Base-by-base conservation (phyloP, 1,140 invertebrate species). In the Charaxes varanes region DNA sequence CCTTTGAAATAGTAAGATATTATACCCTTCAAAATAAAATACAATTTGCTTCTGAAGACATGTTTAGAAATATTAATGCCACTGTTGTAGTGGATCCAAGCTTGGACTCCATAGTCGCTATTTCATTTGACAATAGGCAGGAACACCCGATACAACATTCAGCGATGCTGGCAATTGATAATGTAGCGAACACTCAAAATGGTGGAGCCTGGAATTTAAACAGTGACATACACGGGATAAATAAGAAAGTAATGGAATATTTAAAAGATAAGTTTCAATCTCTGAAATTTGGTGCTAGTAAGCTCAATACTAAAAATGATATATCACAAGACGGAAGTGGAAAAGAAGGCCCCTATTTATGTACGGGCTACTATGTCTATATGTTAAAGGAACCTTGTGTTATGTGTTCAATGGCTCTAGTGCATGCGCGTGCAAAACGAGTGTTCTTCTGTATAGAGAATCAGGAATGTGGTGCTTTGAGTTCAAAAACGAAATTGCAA, bases 381-480 rank as follows among this genome's bases (percentile, higher is more conserved):
- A 64, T 95, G 6, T 88, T 91, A 1, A 86, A 86, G 38, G 97
- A 98, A 68, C 97, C 97, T 0, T 99, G 97, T 80, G 67, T 94
- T 1, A 95, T 98, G 90, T 98, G 97, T 85, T 87, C 94, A 0
- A 98, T 98, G 97, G 96, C 93, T 0, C 76, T 98, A 27, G 87
- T 98, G 0, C 97, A 98, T 80, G 94, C 94, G 14, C 85, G 97
- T 52, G 90, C 90, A 0, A 88, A 88, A 15, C 86, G 93, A 51
- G 89, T 98, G 0, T 98, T 98, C 72, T 98, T 94, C 67, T 86
- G 88, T 6, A 64, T 84, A 4, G 41, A 80, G 0, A 88, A 89
- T 35, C 49, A 41, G 0, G 37, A 47, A 1, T 74, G 88, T 26
- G 96, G 96, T 0, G 93, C 90, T 2, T 72, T 98, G 0, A 88